Conservation (phyloP, 2,113 vertebrate genomes). For the Elaphurus davidianus region DNA sequence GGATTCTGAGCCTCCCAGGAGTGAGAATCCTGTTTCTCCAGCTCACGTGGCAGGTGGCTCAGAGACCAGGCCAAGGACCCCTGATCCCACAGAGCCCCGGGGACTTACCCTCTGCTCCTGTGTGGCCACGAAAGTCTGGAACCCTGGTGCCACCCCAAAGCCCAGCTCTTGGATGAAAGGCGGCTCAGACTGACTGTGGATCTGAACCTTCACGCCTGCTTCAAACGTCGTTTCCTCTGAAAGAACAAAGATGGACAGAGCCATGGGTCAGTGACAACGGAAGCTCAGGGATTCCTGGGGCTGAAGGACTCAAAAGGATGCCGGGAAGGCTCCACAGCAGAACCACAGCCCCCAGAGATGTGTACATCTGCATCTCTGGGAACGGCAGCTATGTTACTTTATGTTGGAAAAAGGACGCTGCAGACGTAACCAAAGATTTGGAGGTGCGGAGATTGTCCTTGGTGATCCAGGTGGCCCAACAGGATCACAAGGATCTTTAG, state of each 20-base stretch:
- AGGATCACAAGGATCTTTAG: background rate
- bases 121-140: slow-evolving; percentile 98
- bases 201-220: slow-evolving; percentile 97
- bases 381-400: background rate
- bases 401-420: background rate
- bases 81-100: background rate
- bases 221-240: slow-evolving; percentile 98
- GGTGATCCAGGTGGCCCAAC: rapidly evolving
- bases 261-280: background rate
- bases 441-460: background rate
- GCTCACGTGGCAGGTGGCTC: background rate
- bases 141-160: slow-evolving; percentile 97
- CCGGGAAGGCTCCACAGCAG: background rate
- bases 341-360: background rate
- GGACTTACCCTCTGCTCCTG: slow-evolving; percentile 97
- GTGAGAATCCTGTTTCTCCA: background rate
- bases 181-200: slow-evolving; percentile 98
- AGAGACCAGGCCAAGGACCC: background rate
- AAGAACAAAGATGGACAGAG: slow-evolving; percentile 69
- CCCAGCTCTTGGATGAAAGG: slow-evolving; percentile 98
- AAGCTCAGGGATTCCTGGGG: background rate
- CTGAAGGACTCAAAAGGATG: background rate
- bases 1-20: background rate
- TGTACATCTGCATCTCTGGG: background rate
- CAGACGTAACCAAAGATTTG: background rate